Evolutionary conservation across 2,113 vertebrate species (phyloP).

Genomic region (Notarius quadriscutis): DNA sequence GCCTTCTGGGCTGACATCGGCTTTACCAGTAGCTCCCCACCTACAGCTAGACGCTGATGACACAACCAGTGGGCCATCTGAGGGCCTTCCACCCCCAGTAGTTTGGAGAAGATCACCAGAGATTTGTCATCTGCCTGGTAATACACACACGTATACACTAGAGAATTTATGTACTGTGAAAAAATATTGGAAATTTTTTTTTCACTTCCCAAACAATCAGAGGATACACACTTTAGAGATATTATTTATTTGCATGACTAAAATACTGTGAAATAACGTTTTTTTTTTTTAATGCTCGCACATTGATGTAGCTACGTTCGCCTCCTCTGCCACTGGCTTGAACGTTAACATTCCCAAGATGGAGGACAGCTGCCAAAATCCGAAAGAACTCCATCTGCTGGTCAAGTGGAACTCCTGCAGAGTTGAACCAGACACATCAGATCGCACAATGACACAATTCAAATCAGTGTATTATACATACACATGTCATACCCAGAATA

Average conservation of each 20-base stretch:
- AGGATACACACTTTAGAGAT: neutral
- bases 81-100: slow-evolving; percentile 70
- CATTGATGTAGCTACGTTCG: slow-evolving; percentile 71
- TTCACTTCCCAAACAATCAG: too few species aligned
- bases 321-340: slow-evolving; percentile 66
- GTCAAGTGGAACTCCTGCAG: slow-evolving; percentile 71
- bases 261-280: neutral
- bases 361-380: slow-evolving; percentile 74
- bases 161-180: neutral
- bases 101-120: slow-evolving; percentile 68
- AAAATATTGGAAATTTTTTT: too few species aligned
- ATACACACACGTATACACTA: neutral
- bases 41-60: slow-evolving; percentile 72
- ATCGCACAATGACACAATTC: neutral
- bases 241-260: neutral
- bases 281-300: slow-evolving; percentile 30
- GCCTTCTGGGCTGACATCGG: slow-evolving; percentile 73
- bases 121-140: slow-evolving; percentile 65
- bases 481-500: slow-evolving; percentile 67
- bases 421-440: neutral
- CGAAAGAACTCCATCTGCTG: slow-evolving; percentile 80
- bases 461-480: neutral
- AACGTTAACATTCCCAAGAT: slow-evolving; percentile 74
- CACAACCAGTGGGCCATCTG: slow-evolving; percentile 79
- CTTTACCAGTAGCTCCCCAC: slow-evolving; percentile 73